Evolutionary conservation across 2,797 vertebrate species (phyloP), one percentile per base, ranked within the genome.

Genomic region (Takifugu ocellatus): DNA sequence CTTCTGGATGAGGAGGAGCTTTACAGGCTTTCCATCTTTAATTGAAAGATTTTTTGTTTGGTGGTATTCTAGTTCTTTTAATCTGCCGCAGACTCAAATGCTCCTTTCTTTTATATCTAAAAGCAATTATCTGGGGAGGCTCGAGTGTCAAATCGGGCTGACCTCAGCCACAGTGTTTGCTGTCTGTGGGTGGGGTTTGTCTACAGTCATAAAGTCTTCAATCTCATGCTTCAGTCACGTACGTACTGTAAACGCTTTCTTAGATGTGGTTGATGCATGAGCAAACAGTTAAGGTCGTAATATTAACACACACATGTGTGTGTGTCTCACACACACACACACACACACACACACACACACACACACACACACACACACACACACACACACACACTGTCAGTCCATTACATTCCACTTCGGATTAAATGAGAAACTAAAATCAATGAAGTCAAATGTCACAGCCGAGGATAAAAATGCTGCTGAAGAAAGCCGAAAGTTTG

Each of bases 151-250:
- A 77, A 70, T 66, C 61, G 78, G 42, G 66, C 54, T 72, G 66
- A 75, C 78, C 73, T 31, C 29, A 31, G 29, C 29, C 29, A 31
- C 5, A 31, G 65, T 61, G 65, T 63, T 72, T 82, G 29, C 86
- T 84, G 87, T 81, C 78, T 62, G 45, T 75, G 84, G 39, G 81
- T 87, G 74, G 82, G 83, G 82, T 77, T 90, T 84, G 73, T 70
- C 61, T 31, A 6, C 29, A 31, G 8, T 33, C 7, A 33, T 33
- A 5, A 33, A 33, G 31, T 62, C 70, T 81, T 87, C 77, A 74
- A 58, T 85, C 87, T 33, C 88, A 75, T 61, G 70, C 74, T 63
- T 62, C 74, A 75, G 16, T 50, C 61, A 77, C 74, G 31, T 60
- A 71, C 68, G 52, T 21, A 21, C 21, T 21, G 21, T 57, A 52